phyloP scores from a whole-genome alignment of 2,888 invertebrate species.

The Rhyacophila evoluta region DNA sequence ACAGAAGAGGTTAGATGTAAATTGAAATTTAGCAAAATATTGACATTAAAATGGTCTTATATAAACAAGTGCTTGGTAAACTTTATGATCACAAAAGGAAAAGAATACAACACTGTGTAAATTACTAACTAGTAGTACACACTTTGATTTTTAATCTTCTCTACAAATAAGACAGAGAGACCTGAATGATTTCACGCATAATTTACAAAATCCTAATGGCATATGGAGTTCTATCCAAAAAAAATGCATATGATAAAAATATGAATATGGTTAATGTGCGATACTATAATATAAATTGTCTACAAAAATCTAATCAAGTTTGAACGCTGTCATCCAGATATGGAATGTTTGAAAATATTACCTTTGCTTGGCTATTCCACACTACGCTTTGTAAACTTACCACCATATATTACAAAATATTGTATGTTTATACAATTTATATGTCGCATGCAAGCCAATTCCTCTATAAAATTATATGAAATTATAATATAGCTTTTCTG shows the following conservation, averaged over 20 bases:
- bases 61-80: no score
- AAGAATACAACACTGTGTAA: no score
- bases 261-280: background rate
- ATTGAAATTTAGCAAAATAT: no score
- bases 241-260: background rate
- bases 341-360: background rate
- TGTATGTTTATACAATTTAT: constrained; percentile 14
- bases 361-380: background rate
- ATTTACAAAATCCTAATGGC: no score
- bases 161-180: no score
- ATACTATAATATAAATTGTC: background rate
- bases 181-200: no score
- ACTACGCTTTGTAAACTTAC: background rate
- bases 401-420: background rate
- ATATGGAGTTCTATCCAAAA: no score
- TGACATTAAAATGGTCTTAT: no score
- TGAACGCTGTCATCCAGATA: constrained; percentile 9
- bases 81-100: no score
- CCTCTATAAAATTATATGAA: constrained; percentile 22
- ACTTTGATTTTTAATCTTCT: no score
- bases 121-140: no score
- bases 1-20: no score
- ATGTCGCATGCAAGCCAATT: constrained; percentile 22
- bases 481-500: background rate
- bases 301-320: background rate